These are phyloP conservation scores for Hyles vespertilio DNA, from an alignment of 1,140 invertebrate species.

Conservation along the genomic window DNA sequence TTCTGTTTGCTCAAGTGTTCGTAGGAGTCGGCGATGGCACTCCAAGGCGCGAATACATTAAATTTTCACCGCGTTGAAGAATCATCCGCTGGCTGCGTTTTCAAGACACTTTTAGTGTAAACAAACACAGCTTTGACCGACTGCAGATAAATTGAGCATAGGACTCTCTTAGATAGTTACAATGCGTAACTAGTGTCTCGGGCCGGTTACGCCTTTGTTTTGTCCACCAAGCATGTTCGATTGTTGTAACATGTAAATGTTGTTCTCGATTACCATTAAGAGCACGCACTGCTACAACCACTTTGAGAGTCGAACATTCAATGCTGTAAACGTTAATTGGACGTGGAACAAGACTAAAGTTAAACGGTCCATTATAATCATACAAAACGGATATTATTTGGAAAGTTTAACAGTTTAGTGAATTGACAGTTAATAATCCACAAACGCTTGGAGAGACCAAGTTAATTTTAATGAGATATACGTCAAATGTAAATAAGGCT, in stretches of 20 bases:
- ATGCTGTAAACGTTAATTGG: slow-evolving; percentile 45
- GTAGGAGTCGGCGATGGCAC: slow-evolving; percentile 50
- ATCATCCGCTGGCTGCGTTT: not conserved
- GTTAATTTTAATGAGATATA: slow-evolving; percentile 7
- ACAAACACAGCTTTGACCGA: slow-evolving; percentile 8
- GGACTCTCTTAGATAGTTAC: slow-evolving; percentile 8
- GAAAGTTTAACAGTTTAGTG: slow-evolving; percentile 14
- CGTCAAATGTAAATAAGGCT: slow-evolving; percentile 6
- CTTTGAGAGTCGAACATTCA: slow-evolving; percentile 34
- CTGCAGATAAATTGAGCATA: slow-evolving; percentile 9
- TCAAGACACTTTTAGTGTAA: not conserved
- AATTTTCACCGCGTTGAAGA: slow-evolving; percentile 24
- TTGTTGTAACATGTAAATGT: slow-evolving; percentile 37
- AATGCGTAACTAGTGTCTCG: slow-evolving; percentile 17
- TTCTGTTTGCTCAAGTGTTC: slow-evolving; percentile 50
- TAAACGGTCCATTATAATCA: slow-evolving; percentile 28
- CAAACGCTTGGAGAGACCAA: not conserved
- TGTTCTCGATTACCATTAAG: slow-evolving; percentile 36
- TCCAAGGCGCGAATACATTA: slow-evolving; percentile 33
- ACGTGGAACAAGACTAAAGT: slow-evolving; percentile 26
- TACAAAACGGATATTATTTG: slow-evolving; percentile 20
- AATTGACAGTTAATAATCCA: slow-evolving; percentile 6
- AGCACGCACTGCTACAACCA: slow-evolving; percentile 29
- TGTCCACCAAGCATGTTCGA: slow-evolving; percentile 34
- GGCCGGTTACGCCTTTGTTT: slow-evolving; percentile 34